A percentile compares a stretch with the other conserved stretches of the same genome.
phyloP scores from a whole-genome alignment of 2,797 vertebrate genomes.

The Yasuhikotakia modesta region DNA sequence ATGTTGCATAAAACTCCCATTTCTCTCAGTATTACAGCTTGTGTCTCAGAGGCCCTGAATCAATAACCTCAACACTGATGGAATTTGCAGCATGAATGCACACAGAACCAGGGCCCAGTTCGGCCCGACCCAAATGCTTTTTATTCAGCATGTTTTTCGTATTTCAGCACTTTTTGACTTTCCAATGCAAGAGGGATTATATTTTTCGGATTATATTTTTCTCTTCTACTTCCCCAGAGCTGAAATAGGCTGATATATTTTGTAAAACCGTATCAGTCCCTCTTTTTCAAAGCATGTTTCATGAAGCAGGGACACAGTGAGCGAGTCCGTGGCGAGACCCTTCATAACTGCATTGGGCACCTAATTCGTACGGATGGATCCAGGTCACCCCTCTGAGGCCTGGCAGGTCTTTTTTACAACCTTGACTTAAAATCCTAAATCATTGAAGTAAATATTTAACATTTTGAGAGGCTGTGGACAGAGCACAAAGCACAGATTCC shows the following conservation, averaged over 20 bases:
- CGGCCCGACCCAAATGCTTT: constrained; percentile 58
- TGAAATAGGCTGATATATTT: constrained; percentile 82
- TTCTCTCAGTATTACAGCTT: constrained; percentile 68
- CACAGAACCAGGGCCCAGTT: constrained; percentile 62
- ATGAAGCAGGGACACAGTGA: constrained; percentile 73
- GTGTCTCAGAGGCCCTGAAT: constrained; percentile 77
- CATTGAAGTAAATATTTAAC: constrained; percentile 30
- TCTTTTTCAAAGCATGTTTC: constrained; percentile 77
- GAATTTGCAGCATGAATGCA: constrained; percentile 76
- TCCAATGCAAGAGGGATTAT: constrained; percentile 73
- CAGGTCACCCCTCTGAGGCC: constrained; percentile 73
- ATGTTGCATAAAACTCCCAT: constrained; percentile 55
- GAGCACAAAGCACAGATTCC: constrained; percentile 2
- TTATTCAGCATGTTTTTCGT: too few species aligned
- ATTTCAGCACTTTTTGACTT: constrained; percentile 69
- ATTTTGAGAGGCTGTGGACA: constrained; percentile 40
- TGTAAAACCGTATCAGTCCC: constrained; percentile 73
- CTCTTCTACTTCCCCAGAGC: constrained; percentile 67
- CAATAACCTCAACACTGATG: constrained; percentile 75
- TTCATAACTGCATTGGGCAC: constrained; percentile 71
- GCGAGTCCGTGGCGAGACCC: constrained; percentile 77
- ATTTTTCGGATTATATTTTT: too few species aligned
- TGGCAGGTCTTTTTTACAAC: constrained; percentile 72
- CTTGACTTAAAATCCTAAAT: constrained; percentile 54
- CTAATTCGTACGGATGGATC: constrained; percentile 80